Evolutionary conservation across 2,888 invertebrate species (phyloP).

Genomic region (Ormyrus thymus): DNA sequence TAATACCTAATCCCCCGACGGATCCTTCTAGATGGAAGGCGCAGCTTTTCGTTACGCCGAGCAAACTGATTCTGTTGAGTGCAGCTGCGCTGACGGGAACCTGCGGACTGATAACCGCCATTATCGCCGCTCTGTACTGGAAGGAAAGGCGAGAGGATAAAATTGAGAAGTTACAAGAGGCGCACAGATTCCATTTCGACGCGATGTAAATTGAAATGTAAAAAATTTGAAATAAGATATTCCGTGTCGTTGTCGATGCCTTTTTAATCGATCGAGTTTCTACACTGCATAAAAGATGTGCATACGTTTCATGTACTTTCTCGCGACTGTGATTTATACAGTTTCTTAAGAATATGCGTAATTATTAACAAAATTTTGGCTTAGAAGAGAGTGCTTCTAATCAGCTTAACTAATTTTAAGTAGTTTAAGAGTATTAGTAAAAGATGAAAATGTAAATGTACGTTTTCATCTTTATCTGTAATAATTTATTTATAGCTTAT

Average conservation of each 20-base stretch:
- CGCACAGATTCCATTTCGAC: slow-evolving; percentile 90
- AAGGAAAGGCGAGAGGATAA: slow-evolving; percentile 91
- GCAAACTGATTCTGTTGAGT: slow-evolving; percentile 93
- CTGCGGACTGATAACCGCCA: slow-evolving; percentile 88
- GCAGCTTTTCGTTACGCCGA: slow-evolving; percentile 95
- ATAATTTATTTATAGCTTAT: no score
- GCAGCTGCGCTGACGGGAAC: slow-evolving; percentile 91
- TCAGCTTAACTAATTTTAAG: no score
- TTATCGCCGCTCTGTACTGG: slow-evolving; percentile 91
- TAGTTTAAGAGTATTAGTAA: no score
- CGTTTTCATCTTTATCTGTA: no score
- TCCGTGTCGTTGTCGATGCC: slow-evolving; percentile 1
- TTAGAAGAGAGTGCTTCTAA: no score
- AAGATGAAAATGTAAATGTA: no score
- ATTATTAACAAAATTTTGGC: neutral
- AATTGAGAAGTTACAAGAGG: slow-evolving; percentile 86
- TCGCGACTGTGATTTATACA: neutral
- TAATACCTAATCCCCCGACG: slow-evolving; percentile 89
- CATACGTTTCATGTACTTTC: neutral
- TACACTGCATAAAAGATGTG: no score
- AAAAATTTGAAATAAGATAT: slow-evolving; percentile 11
- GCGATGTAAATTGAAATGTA: slow-evolving; percentile 81
- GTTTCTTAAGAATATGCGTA: neutral
- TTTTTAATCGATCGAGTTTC: slow-evolving; percentile 6
- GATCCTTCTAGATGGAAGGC: slow-evolving; percentile 90